Base-by-base conservation (phyloP, 2,797 vertebrate genomes). In the Australoheros facetus region DNA sequence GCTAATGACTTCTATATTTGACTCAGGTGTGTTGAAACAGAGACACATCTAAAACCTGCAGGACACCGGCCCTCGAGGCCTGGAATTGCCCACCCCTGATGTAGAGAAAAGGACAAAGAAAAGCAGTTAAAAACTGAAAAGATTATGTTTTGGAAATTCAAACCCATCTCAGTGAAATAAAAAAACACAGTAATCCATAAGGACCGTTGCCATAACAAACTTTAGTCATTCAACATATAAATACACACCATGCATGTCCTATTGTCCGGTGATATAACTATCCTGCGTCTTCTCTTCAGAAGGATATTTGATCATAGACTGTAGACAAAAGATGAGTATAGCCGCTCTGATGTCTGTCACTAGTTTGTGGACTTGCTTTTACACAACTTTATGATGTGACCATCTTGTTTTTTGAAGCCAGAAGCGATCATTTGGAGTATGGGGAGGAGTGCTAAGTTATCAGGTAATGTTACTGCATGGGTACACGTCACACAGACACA, bases 121-220 rank as follows among this genome's bases (percentile, higher is more conserved):
- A 73, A 83, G 54, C 5, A 60, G 30, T 71, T 17, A 55, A 85
- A 58, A 26, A 70, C 34, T 80, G 77, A 19, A 75, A 81, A 83
- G 85, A 90, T 89, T 62, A 21, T 0, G 17, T 93, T 91, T 78
- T 87, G 70, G 77, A 78, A 62, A 76, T 21, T 64, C 81, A 85
- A 86, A 66, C 78, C 85, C 23, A 66, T 13, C 55, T 80, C 26
- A 86, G 83, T 88, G 59, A 88, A 76, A 74, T 45, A 13, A 60
- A 78, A 81, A 70, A 84, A 76, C 55, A 5, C 72, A 34, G n/a
- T 73, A 45, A 59, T 76, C 74, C 59, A 45, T 7, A 6, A 53
- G 54, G 37, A 85, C 30, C 1, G 1, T 16, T 51, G 55, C 71
- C 77, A 60, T 74, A 58, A 71, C 75, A 71, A 75, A 81, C 64